Evolutionary conservation across 2,797 vertebrate species (phyloP), one percentile per base, ranked within the genome.

Genomic region (Peromyscus nudipes): DNA sequence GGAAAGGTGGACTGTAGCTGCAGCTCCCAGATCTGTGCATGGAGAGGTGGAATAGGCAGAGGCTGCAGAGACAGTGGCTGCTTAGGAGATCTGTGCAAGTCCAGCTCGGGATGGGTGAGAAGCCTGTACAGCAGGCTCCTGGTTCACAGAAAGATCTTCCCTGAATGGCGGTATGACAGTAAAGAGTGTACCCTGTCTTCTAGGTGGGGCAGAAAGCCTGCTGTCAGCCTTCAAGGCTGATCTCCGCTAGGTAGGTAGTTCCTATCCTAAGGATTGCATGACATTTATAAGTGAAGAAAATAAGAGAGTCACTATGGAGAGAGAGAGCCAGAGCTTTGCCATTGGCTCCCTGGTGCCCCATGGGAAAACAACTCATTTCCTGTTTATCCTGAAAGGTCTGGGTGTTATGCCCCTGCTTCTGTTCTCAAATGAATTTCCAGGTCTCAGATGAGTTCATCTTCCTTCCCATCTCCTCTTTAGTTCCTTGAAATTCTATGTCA

Each of bases 211-310:
- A n/a, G 16, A 77, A 55, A 69, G 40, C 8, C 55, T 27, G 0
- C 11, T 21, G n/a, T 75, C 29, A 64, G 43, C 19, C 52, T 34
- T 27, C 80, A 88, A 91, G 46, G 14, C 10, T 71, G 43, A 43
- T 79, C 52, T 95, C 52, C 40, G 25, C 34, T 46, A n/a, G 37
- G 31, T 40, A 52, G 60, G 29, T 34, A 31, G 31, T 82, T 91
- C 34, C 75, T 40, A 21, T 88, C 92, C 65, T 46, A 60, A 93
- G 49, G 13, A 60, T 62, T 85, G 73, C 3, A 1, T 73, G 57
- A 34, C 21, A 80, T 60, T 86, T 88, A 31, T 62, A 92, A 93
- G 60, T 75, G 25, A 64, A 88, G 29, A 65, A 82, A 95, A 40
- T 29, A 13, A 8, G 84, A 34, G 23, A 27, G 46, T 73, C 6